Percentiles rank a stretch among this genome's conserved stretches.
Evolutionary conservation across 2,888 invertebrate genomes (phyloP).

Genomic region (Cistogaster globosa): DNA sequence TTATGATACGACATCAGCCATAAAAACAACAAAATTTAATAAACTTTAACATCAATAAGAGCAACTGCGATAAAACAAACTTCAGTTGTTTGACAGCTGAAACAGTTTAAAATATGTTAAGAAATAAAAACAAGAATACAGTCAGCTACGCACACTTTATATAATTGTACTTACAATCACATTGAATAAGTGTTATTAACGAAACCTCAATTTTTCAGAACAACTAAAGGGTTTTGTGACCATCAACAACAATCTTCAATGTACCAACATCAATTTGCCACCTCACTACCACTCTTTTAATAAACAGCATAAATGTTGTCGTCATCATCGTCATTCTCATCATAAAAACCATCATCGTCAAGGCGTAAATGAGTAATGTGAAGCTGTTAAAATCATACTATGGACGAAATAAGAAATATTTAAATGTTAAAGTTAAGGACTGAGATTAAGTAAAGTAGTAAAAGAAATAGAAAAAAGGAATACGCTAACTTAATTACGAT

Average conservation of each 20-base stretch:
- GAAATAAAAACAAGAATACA: not conserved
- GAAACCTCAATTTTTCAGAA: constrained; percentile 24
- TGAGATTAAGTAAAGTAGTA: not conserved
- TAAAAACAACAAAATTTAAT: constrained; percentile 49
- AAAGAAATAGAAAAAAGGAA: not conserved
- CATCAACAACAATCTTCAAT: constrained; percentile 49
- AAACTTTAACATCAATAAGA: constrained; percentile 23
- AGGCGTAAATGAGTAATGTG: constrained; percentile 63
- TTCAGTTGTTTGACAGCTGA: constrained; percentile 38
- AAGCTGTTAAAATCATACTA: constrained; percentile 50
- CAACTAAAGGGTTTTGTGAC: constrained; percentile 49
- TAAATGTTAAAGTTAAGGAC: constrained; percentile 11
- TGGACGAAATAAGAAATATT: constrained; percentile 40
- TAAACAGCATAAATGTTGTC: constrained; percentile 28
- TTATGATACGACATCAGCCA: constrained; percentile 61
- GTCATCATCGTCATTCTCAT: constrained; percentile 33
- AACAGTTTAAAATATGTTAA: constrained; percentile 55
- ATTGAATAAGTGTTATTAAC: constrained; percentile 40
- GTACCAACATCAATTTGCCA: constrained; percentile 34
- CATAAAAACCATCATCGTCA: constrained; percentile 52
- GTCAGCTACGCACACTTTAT: not conserved
- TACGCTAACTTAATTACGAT: not conserved
- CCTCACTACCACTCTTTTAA: constrained; percentile 15
- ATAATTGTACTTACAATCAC: constrained; percentile 19
- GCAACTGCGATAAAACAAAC: constrained; percentile 6